phyloP scores from a whole-genome alignment of 2,888 invertebrate genomes.

The Saturnia japonica region DNA sequence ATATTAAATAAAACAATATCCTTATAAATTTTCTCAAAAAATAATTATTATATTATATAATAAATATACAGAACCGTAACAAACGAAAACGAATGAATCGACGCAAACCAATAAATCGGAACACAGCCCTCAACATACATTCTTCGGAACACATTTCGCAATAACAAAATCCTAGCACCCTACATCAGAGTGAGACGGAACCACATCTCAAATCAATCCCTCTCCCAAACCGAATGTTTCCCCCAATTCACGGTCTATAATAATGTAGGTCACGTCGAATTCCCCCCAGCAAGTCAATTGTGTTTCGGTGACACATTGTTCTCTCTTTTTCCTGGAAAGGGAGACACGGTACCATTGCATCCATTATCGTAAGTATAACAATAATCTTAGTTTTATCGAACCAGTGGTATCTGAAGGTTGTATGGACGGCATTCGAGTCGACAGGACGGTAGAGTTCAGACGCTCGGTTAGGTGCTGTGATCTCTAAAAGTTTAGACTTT shows the following conservation, averaged over 20 bases:
- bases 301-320: slow-evolving; percentile 7
- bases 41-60: neutral
- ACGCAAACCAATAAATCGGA: slow-evolving; percentile 4
- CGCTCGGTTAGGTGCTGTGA: neutral
- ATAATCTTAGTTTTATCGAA: neutral
- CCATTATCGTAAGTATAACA: neutral
- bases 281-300: slow-evolving; percentile 1
- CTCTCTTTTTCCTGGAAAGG: neutral
- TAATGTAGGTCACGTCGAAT: slow-evolving; percentile 12
- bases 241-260: neutral
- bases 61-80: neutral
- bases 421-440: neutral
- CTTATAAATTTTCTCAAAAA: neutral
- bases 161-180: slow-evolving; percentile 1
- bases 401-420: neutral
- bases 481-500: neutral
- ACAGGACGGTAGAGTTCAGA: neutral
- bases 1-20: too few relatives aligned
- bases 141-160: neutral
- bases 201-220: neutral
- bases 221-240: neutral
- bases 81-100: neutral
- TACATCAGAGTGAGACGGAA: neutral
- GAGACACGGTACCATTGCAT: neutral
- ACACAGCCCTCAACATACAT: slow-evolving; percentile 4